Percentiles rank a stretch among this genome's conserved stretches.
These are phyloP conservation scores for Agapetus fuscipes DNA, from an alignment of 2,888 invertebrate species.

Conservation along the genomic window DNA sequence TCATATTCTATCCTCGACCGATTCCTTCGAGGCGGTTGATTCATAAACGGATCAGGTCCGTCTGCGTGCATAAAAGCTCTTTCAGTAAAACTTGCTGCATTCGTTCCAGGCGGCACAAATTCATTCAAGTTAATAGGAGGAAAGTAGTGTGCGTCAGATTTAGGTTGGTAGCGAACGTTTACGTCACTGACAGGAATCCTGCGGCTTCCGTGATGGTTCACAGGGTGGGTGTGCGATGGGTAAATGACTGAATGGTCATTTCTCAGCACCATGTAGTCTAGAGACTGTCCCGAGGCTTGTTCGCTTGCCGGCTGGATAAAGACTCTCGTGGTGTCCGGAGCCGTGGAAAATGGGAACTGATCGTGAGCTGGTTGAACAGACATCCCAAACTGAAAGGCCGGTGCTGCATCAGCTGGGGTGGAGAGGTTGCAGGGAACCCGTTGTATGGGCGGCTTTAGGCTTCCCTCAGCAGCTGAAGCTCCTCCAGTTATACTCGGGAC, in stretches of 20 bases:
- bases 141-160: slow-evolving; percentile 33
- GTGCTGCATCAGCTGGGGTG: slow-evolving; percentile 8
- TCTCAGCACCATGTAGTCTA: slow-evolving; percentile 8
- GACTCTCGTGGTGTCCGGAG: neutral
- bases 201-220: neutral
- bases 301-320: slow-evolving; percentile 1
- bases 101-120: slow-evolving; percentile 2
- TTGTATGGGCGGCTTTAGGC: slow-evolving; percentile 11
- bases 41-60: slow-evolving; percentile 14
- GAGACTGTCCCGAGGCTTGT: neutral
- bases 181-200: neutral
- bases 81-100: slow-evolving; percentile 1
- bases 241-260: neutral
- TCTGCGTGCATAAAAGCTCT: slow-evolving; percentile 8
- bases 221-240: neutral
- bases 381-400: slow-evolving; percentile 12
- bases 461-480: slow-evolving; percentile 1
- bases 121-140: slow-evolving; percentile 24
- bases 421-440: slow-evolving; percentile 12
- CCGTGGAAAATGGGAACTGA: slow-evolving; percentile 4
- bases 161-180: slow-evolving; percentile 38
- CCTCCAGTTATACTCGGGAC: slow-evolving; percentile 25
- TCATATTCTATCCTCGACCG: slow-evolving; percentile 5
- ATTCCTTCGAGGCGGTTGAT: slow-evolving; percentile 4
- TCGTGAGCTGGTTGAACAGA: slow-evolving; percentile 6